These are phyloP conservation scores for Thera britannica DNA, from an alignment of 2,888 invertebrate genomes.

Conservation along the genomic window DNA sequence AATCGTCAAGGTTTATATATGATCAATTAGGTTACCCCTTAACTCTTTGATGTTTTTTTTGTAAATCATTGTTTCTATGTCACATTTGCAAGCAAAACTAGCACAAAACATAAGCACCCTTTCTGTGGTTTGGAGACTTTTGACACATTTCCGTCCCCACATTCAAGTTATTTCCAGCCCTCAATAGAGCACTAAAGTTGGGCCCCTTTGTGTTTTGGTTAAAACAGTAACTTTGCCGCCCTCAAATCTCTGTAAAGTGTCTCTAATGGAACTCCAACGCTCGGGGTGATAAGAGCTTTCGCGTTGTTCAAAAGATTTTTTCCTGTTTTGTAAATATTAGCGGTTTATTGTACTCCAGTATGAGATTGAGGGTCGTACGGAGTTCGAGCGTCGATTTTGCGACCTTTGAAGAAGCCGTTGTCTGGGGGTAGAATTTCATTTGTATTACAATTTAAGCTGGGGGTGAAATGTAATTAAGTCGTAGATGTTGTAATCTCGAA, in stretches of 20 bases:
- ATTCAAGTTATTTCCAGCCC: conserved; percentile 42
- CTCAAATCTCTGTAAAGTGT: conserved; percentile 77
- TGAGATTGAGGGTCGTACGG: conserved; percentile 20
- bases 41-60: not conserved
- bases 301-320: conserved; percentile 68
- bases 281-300: conserved; percentile 73
- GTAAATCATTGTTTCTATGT: not conserved
- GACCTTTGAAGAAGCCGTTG: conserved; percentile 19
- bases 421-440: conserved; percentile 31
- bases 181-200: conserved; percentile 40
- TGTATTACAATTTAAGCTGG: conserved; percentile 41
- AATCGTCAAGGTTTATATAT: no score
- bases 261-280: conserved; percentile 73
- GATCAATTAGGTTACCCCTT: no score
- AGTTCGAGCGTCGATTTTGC: conserved; percentile 6
- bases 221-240: conserved; percentile 62
- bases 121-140: conserved; percentile 47
- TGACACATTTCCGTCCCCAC: conserved; percentile 51
- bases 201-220: conserved; percentile 58
- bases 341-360: conserved; percentile 41
- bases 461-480: conserved; percentile 46
- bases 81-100: conserved; percentile 26
- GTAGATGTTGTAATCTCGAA: conserved; percentile 58
- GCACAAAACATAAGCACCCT: conserved; percentile 37
- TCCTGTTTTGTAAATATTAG: conserved; percentile 73